Base-by-base conservation (phyloP, 2,797 vertebrate genomes). In the Tauraco hartlaubi region DNA sequence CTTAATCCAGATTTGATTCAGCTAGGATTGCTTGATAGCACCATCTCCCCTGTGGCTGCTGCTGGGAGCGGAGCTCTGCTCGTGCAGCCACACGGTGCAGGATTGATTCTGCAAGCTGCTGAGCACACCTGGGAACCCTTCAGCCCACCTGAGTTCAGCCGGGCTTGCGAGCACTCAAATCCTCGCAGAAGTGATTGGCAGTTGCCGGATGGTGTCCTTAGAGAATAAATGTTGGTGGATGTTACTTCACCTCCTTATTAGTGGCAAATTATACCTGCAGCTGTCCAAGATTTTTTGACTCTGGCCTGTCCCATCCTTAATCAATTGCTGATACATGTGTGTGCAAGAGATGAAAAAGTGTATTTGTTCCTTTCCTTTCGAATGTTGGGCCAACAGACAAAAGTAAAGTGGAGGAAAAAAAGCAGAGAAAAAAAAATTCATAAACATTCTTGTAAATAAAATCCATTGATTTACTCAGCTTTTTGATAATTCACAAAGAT, bases 121-220 rank as follows among this genome's bases (percentile, higher is more conserved):
- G 63, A 90, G 85, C 69, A 26, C 94, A 86, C 85, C 15, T 73
- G 94, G 90, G 96, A 92, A 2, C 85, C 71, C 91, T 90, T 76
- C 91, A 93, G 33, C 37, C 43, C 93, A 94, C 85, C 94, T 95
- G 93, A 95, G 81, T 54, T 94, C 87, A 83, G 68, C 2, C 19
- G 78, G 75, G 85, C 74, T 92, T 76, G 71, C 4, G 7, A 94
- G 85, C 80, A 14, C 80, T 95, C 83, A 67, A 55, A 93, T 94
- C 90, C 77, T 87, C 5, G 17, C 83, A 92, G 83, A 86, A 95
- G 80, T 95, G 94, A 95, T 96, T 94, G 95, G 67, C 94, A 95
- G 88, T 61, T 96, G 85, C 81, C 5, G 74, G 33, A 93, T 91
- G 72, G 37, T 11, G 6, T 93, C 96, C 92, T 84, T 19, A 51